Evolutionary conservation across 2,888 invertebrate genomes (phyloP).

Genomic region (Sinopyrophorus schimmeli): DNA sequence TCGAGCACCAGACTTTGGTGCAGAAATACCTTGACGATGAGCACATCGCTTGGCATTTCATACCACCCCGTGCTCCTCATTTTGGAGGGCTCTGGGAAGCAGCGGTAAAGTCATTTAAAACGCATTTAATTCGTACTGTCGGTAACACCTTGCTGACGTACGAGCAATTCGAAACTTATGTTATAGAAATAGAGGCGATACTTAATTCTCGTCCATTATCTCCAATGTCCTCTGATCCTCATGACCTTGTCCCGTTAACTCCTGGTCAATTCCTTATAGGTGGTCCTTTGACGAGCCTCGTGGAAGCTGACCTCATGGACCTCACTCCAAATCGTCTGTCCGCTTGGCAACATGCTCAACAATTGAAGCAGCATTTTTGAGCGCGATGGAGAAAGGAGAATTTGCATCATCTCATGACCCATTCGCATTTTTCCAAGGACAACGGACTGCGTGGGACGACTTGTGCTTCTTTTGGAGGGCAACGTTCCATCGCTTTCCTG

Average conservation of each 20-base stretch:
- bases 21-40: neutral
- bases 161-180: conserved; percentile 1
- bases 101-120: neutral
- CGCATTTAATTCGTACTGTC: neutral
- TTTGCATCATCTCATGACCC: neutral
- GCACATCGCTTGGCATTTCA: neutral
- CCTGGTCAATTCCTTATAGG: conserved; percentile 35
- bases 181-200: no score
- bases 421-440: neutral
- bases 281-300: conserved; percentile 21
- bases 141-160: neutral
- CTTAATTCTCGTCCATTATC: no score
- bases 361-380: conserved; percentile 25
- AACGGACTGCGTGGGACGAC: neutral
- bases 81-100: no score
- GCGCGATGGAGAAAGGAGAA: conserved; percentile 11
- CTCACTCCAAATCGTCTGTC: conserved; percentile 10
- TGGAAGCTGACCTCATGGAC: conserved; percentile 17
- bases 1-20: neutral
- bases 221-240: no score
- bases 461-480: neutral
- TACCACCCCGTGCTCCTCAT: no score
- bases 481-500: neutral
- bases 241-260: conserved; percentile 28
- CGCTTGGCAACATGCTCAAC: conserved; percentile 31